Conservation (phyloP, 2,113 vertebrate species). For the Megaceryle torquata region DNA sequence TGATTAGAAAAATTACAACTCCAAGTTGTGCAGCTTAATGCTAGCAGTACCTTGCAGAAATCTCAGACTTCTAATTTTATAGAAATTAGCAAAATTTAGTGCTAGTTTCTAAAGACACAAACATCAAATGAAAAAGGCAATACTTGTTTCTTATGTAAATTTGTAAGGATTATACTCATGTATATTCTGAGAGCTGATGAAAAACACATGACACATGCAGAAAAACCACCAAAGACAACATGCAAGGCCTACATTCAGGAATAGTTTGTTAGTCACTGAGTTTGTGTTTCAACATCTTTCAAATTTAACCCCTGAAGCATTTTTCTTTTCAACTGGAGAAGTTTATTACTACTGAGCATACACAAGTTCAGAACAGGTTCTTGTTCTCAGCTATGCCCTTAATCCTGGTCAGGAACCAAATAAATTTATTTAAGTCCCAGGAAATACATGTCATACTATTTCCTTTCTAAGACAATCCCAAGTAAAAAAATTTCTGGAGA, state of each 20-base stretch:
- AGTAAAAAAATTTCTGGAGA: not conserved
- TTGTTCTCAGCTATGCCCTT: not conserved
- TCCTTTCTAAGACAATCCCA: not conserved
- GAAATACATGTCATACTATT: not conserved
- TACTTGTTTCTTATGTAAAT: not conserved
- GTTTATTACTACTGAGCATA: not conserved
- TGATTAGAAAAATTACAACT: slow-evolving; percentile 35
- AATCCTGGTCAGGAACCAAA: not conserved
- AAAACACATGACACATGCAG: not conserved
- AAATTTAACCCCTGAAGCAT: not conserved
- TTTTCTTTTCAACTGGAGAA: not conserved
- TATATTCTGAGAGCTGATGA: not conserved
- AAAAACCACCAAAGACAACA: not conserved
- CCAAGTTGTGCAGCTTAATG: not conserved
- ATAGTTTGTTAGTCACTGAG: not conserved
- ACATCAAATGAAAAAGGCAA: not conserved
- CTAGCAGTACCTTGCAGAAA: not conserved
- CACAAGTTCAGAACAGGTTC: not conserved
- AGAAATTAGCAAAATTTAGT: not conserved
- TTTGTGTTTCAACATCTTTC: not conserved
- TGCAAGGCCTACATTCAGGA: not conserved
- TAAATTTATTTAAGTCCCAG: too few relatives aligned
- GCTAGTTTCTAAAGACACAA: not conserved
- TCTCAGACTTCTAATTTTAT: not conserved
- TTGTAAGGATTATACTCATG: not conserved